Base-by-base conservation (phyloP, 1,140 invertebrate genomes). In the Eriosoma lanigerum region DNA sequence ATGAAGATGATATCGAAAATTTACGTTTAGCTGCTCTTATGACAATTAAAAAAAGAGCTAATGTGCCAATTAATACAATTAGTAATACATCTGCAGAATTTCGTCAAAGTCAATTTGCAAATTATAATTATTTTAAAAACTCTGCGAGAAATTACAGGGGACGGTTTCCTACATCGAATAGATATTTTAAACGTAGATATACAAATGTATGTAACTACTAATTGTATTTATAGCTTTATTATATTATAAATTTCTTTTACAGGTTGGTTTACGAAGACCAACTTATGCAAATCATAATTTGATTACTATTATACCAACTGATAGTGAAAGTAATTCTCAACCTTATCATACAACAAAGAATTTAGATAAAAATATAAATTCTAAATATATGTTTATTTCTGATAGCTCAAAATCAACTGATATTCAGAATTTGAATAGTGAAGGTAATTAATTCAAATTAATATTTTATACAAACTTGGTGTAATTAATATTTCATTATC, bases 51-150 rank as follows among this genome's bases (percentile, higher is more conserved):
- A 76, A 24, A 48, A 76, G 60, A 46, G 44, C 73, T 24, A 76
- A 56, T 76, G 38, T 44, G 29, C 32, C 24, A 26, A 58, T 46
- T 19, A 76, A 76, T 76, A 26, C 56, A 60, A 76, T 76, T 24
- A 76, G 73, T 26, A 76, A 56, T 76, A 60, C 73, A 60, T 76
- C 54, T 12, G 70, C 26, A 75, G 70, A 75, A 54, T 54, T 75
- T 38, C 17, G 19, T 32, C 32, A 66, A 1, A 66, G n/a, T 44
- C 32, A 56, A 56, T 75, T 75, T 56, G 1, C 4, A 21, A 76
- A 60, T 76, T 32, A 32, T n/a, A 76, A 58, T 56, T 76, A 32
- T n/a, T n/a, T n/a, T n/a, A n/a, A n/a, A n/a, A n/a, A n/a, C n/a
- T n/a, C n/a, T n/a, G n/a, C n/a, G n/a, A 0, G 60, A 19, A 12